Conservation (phyloP, 2,888 invertebrate genomes). For the Rhamnusium bicolor region DNA sequence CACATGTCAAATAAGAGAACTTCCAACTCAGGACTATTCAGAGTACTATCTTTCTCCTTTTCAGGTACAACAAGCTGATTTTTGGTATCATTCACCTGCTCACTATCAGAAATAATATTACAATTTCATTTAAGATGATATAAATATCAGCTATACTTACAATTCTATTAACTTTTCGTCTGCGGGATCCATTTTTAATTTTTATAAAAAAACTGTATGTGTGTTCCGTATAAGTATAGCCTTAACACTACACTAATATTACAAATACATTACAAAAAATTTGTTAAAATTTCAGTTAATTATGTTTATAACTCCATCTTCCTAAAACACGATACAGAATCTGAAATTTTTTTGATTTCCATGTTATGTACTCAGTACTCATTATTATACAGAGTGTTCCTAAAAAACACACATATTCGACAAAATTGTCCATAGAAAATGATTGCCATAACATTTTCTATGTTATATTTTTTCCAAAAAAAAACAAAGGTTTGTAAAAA, state of each 20-base stretch:
- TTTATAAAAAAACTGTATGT: too few species aligned
- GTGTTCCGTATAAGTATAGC: too few species aligned
- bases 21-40: conserved; percentile 47
- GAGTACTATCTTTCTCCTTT: conserved; percentile 6
- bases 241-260: too few species aligned
- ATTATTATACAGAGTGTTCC: too few species aligned
- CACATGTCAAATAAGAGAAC: conserved; percentile 57
- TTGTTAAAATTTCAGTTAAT: not conserved
- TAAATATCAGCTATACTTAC: not conserved
- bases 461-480: too few species aligned
- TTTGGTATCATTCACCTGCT: conserved; percentile 7
- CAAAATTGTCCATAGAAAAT: too few species aligned
- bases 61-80: not conserved
- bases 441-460: too few species aligned
- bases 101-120: not conserved
- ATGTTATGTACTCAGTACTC: too few species aligned
- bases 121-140: not conserved
- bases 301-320: not conserved
- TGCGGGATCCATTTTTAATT: conserved; percentile 7
- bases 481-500: too few species aligned
- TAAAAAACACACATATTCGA: too few species aligned
- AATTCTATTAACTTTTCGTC: conserved; percentile 12
- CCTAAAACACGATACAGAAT: not conserved
- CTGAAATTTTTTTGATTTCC: too few species aligned
- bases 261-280: not conserved